Base-by-base conservation (phyloP, 2,113 vertebrate species). In the Apus apus region DNA sequence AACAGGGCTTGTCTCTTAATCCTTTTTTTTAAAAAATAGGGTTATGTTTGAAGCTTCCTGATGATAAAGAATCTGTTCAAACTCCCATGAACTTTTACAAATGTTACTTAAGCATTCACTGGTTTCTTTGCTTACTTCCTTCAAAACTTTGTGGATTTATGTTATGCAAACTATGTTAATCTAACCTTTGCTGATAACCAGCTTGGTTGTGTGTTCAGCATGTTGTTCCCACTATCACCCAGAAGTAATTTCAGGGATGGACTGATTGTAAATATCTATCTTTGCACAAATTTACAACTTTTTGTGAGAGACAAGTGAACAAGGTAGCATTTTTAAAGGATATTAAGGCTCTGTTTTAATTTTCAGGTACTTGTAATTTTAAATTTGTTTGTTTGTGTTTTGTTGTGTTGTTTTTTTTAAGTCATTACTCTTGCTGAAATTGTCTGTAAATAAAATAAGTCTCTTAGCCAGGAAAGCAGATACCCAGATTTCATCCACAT, bases 51-150 rank as follows among this genome's bases (percentile, higher is more conserved):
- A 88, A 87, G 83, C 62, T 89, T 89, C 83, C 53, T 1, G 0
- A 23, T 75, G 94, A 84, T 95, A 93, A 94, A 51, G 64, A 94
- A 92, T 95, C 85, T 90, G 61, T 36, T 83, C 76, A 89, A 81
- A 72, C 57, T 96, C 90, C 68, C 86, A 72, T 93, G 93, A 97
- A 95, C 94, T 95, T 86, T 66, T 50, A 77, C 65, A 68, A n/a
- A 93, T 87, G 88, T 92, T 65, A 57, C 27, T 87, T 67, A 75
- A 84, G 86, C 93, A 83, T 95, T 96, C 85, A 92, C 73, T 95
- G 92, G n/a, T 61, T 85, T 89, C 82, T 96, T 94, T 95, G 90
- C 96, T 96, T 95, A 86, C 61, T 96, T 94, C 84, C 64, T 91
- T 92, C 45, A 85, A 74, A 91, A 85, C 66, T 86, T 77, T 30